Base-by-base conservation (phyloP, 23 tunicate genomes). In the Ciona savignyi region DNA sequence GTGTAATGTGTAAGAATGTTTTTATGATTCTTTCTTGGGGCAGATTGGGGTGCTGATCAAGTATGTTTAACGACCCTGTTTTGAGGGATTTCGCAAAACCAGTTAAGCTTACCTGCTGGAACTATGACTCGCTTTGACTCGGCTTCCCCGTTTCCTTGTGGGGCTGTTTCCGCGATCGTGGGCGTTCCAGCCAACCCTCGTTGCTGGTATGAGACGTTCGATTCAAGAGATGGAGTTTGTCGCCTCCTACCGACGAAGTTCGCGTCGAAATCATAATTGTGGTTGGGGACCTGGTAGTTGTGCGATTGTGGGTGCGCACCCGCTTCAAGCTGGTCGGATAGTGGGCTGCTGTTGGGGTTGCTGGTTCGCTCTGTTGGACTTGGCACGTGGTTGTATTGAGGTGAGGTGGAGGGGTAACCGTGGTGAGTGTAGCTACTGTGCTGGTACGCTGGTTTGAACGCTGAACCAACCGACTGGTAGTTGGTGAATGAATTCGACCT, bases 61-160 rank as follows among this genome's bases (percentile, higher is more conserved):
- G n/a, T n/a, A n/a, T n/a, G n/a, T n/a, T n/a, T n/a, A n/a, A n/a
- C n/a, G n/a, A n/a, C n/a, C n/a, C n/a, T n/a, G n/a, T n/a, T n/a
- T n/a, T n/a, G n/a, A n/a, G n/a, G n/a, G n/a, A n/a, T n/a, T n/a
- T n/a, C n/a, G n/a, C n/a, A n/a, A n/a, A n/a, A n/a, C n/a, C n/a
- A n/a, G 29, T 65, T 67, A 56, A 25, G 67, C 77, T 68, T 66
- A 90, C 97, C 97, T 77, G 97, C 97, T 51, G 97, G 97, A 0
- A 90, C 97, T 32, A 90, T 79, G 2, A 90, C 97, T 24, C 89
- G 67, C 35, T 82, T 88, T 35, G 61, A 30, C n/a, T 82, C 96
- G 0, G 66, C 63, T 32, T 78, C 87, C n/a, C 56, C 75, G 27
- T 61, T 79, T 3, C 67, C 61, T 24, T 65, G 32, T 73, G 49